Base-by-base conservation (phyloP, 1,140 invertebrate species). In the Mya arenaria region DNA sequence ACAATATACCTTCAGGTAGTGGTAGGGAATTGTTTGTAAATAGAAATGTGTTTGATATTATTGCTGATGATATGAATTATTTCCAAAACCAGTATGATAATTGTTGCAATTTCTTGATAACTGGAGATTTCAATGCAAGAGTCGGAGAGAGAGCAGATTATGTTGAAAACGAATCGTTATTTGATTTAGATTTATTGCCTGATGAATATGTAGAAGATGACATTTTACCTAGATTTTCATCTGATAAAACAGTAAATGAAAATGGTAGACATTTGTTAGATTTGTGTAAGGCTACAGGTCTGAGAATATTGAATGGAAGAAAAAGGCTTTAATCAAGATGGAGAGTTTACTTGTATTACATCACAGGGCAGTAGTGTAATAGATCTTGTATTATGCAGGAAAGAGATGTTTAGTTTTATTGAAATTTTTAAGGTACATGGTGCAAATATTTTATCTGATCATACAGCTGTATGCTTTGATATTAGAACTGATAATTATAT, bases 361-460 rank as follows among this genome's bases (percentile, higher is more conserved):
- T 19, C 17, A 17, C 17, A 1, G 6, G 66, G 66, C 3, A 30
- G 39, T 71, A 71, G 66, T 23, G 39, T 71, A 48, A 28, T 71
- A 13, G 66, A 71, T 71, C 4, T 3, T 5, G 65, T 37, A n/a
- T 68, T 68, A 68, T 39, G 65, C 44, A 36, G n/a, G 44, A 36
- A 5, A 34, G 25, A 52, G 5, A 30, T 71, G 10, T 15, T 71
- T 4, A 4, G 32, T 17, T 15, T 3, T 71, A 15, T 71, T 48
- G 32, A 10, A 19, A 17, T 4, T 39, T 71, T 71, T 28, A 15
- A 44, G 32, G 41, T 71, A 17, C 4, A 52, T 5, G 41, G 32
- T 17, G 10, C 66, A 48, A 71, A 71, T 71, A 71, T 71, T 71
- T 30, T 71, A 48, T 71, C 66, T 48, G 66, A 52, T 48, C 66